phyloP scores from a whole-genome alignment of 2,113 vertebrate genomes.

The Engystomops pustulosus region DNA sequence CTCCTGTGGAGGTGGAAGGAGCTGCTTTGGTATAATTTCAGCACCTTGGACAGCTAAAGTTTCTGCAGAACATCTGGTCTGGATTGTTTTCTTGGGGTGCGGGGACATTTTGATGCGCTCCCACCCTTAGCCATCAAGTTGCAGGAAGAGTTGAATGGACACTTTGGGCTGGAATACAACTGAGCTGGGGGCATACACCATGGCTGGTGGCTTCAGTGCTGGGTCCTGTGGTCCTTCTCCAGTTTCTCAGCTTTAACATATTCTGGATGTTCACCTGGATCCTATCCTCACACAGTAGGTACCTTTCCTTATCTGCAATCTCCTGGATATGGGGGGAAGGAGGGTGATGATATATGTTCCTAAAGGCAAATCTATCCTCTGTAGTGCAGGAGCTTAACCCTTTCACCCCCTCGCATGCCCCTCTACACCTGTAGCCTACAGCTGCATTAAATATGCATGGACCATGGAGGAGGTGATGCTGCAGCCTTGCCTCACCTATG shows the following conservation, averaged over 20 bases:
- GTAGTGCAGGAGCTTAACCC: background rate
- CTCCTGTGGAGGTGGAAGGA: background rate
- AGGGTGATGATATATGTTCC: background rate
- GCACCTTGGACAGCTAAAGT: constrained; percentile 70
- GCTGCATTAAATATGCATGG: constrained; percentile 33
- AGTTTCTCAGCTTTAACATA: constrained; percentile 61
- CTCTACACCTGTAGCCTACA: constrained; percentile 29
- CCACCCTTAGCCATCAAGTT: constrained; percentile 30
- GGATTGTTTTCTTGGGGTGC: constrained; percentile 14
- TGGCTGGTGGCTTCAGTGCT: constrained; percentile 85
- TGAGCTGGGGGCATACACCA: constrained; percentile 73
- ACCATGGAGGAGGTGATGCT: background rate
- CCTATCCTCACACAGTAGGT: constrained; percentile 77
- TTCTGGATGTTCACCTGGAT: constrained; percentile 75
- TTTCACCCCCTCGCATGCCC: background rate
- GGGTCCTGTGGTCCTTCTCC: constrained; percentile 68
- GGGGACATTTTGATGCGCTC: constrained; percentile 45
- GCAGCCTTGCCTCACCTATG: background rate
- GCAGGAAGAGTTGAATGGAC: constrained; percentile 44
- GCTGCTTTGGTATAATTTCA: constrained; percentile 3
- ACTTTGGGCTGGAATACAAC: constrained; percentile 71
- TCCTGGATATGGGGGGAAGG: background rate
- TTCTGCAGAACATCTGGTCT: constrained; percentile 62
- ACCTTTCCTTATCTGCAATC: constrained; percentile 57
- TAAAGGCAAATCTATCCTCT: background rate